These are phyloP conservation scores for Temnothorax unifasciatus DNA, from an alignment of 2,888 invertebrate species.

Conservation along the genomic window DNA sequence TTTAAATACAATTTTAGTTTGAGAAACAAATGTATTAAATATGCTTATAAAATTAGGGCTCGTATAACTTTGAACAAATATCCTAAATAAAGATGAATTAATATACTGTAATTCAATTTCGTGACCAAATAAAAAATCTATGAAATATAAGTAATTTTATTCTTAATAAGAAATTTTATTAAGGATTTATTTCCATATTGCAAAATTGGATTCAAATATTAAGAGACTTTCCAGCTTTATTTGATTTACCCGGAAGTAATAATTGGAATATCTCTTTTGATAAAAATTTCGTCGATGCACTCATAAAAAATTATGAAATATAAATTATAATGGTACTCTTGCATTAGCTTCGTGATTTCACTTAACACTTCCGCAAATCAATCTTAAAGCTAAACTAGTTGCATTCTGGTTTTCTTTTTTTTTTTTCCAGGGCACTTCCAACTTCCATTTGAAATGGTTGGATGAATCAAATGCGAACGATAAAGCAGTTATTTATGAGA, in stretches of 20 bases:
- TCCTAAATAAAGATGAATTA: neutral
- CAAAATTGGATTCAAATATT: neutral
- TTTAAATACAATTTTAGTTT: neutral
- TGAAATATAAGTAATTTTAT: neutral
- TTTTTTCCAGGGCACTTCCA: neutral
- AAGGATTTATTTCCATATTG: too few species aligned
- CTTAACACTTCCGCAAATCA: conserved; percentile 26
- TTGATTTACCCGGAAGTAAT: neutral
- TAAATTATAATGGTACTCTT: neutral
- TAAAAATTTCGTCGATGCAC: neutral
- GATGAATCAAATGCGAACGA: conserved; percentile 5
- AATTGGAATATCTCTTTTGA: neutral
- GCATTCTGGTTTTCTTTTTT: neutral
- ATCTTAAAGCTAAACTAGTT: neutral
- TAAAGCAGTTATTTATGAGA: conserved; percentile 42
- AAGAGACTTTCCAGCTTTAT: neutral
- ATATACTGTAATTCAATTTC: neutral
- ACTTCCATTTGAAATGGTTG: conserved; percentile 19
- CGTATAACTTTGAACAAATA: neutral
- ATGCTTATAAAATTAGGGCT: neutral
- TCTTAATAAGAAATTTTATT: neutral
- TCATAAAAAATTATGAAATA: conserved; percentile 2
- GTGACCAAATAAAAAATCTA: neutral
- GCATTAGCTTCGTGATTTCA: neutral
- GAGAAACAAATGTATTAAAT: neutral